Evolutionary conservation across 1,140 invertebrate genomes (phyloP).

Genomic region (Odontomachus brunneus): DNA sequence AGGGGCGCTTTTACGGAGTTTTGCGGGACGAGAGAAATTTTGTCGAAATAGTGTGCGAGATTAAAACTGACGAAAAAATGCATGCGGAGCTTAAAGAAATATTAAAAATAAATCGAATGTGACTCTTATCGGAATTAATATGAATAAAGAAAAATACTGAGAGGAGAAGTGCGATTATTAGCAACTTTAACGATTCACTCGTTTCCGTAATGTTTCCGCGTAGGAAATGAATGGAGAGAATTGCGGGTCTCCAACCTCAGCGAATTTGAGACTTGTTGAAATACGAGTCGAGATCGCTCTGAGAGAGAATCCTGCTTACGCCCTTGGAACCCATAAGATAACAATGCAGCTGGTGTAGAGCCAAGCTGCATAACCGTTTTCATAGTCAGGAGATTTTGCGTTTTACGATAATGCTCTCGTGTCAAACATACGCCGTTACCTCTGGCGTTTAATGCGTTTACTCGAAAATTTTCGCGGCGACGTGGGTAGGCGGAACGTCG

Average conservation of each 20-base stretch:
- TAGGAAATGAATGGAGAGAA: too few relatives aligned
- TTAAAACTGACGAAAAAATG: neutral
- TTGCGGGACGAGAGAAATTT: neutral
- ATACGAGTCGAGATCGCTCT: neutral
- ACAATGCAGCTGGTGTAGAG: conserved; percentile 47
- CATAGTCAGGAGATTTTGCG: conserved; percentile 47
- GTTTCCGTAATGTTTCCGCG: too few relatives aligned
- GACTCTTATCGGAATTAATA: neutral
- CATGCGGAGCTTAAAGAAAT: neutral
- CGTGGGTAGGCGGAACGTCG: conserved; percentile 21
- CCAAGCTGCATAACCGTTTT: conserved; percentile 45
- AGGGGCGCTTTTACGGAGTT: neutral
- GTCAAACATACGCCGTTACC: conserved; percentile 49
- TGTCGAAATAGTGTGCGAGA: conserved; percentile 10
- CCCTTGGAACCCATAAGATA: conserved; percentile 32
- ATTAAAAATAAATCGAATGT: conserved; percentile 3
- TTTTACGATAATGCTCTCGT: conserved; percentile 49
- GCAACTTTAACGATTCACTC: too few relatives aligned
- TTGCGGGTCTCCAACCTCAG: neutral
- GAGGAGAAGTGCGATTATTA: too few relatives aligned
- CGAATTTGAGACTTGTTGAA: neutral
- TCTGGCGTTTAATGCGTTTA: conserved; percentile 45
- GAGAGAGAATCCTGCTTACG: conserved; percentile 31
- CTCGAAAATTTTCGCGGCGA: conserved; percentile 50
- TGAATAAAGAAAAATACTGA: too few relatives aligned